Evolutionary conservation across 2,888 invertebrate species (phyloP).

Genomic region (Bellardia pandia): DNA sequence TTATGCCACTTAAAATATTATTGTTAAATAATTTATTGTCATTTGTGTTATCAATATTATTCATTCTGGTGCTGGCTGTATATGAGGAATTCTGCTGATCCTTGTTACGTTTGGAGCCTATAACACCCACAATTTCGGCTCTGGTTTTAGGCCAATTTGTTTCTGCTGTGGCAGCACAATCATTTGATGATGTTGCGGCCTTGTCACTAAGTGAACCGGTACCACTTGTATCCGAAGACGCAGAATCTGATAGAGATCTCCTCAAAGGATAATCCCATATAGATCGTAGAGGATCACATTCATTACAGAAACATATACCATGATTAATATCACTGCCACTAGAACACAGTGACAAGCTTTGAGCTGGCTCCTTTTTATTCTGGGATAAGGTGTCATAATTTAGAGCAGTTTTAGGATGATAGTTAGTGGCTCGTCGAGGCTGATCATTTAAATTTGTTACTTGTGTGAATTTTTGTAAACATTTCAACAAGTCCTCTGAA

Average conservation of each 20-base stretch:
- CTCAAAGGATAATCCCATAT: conserved; percentile 84
- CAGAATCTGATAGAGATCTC: conserved; percentile 83
- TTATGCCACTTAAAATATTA: conserved; percentile 83
- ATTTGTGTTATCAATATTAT: conserved; percentile 70
- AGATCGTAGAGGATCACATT: conserved; percentile 83
- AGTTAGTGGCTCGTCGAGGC: background rate
- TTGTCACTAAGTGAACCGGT: conserved; percentile 74
- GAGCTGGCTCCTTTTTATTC: background rate
- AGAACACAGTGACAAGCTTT: conserved; percentile 35
- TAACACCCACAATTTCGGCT: conserved; percentile 82
- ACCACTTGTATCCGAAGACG: conserved; percentile 77
- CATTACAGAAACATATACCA: conserved; percentile 80
- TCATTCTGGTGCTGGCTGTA: conserved; percentile 75
- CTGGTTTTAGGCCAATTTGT: conserved; percentile 67
- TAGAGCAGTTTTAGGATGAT: background rate
- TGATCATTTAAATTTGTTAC: conserved; percentile 45
- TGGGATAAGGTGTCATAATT: background rate
- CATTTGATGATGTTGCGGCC: conserved; percentile 20
- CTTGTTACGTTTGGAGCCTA: conserved; percentile 80
- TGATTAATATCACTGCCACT: conserved; percentile 50
- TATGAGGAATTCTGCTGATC: conserved; percentile 24
- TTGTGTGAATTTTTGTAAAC: conserved; percentile 68
- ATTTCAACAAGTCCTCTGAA: conserved; percentile 65
- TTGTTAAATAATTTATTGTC: conserved; percentile 78
- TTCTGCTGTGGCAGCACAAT: background rate